A percentile compares a stretch with the other conserved stretches of the same genome.
phyloP scores from a whole-genome alignment of 2,888 invertebrate species.

The Caenorhabditis wallacei region DNA sequence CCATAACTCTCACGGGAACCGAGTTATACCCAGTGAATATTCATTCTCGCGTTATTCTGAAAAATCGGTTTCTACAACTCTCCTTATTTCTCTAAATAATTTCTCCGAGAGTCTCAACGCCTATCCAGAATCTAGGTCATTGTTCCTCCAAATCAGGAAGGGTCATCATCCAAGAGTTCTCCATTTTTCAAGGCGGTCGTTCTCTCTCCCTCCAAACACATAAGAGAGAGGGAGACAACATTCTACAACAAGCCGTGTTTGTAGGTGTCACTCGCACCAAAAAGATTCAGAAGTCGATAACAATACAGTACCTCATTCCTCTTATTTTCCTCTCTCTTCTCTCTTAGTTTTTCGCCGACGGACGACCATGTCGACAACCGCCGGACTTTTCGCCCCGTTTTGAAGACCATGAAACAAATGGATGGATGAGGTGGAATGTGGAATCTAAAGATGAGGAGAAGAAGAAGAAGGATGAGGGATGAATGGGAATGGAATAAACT shows the following conservation, averaged over 20 bases:
- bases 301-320: slow-evolving; percentile 54
- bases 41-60: no score
- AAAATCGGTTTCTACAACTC: no score
- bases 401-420: slow-evolving; percentile 62
- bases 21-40: no score
- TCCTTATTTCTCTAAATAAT: no score
- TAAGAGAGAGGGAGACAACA: not conserved
- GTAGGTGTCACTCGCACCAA: slow-evolving; percentile 53
- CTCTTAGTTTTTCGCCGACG: slow-evolving; percentile 16
- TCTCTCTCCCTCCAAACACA: not conserved
- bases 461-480: not conserved
- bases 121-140: slow-evolving; percentile 12
- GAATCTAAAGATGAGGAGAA: not conserved
- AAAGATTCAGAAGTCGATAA: slow-evolving; percentile 31
- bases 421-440: slow-evolving; percentile 43
- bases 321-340: slow-evolving; percentile 1
- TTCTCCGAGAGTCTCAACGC: not conserved
- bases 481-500: not conserved
- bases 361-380: not conserved
- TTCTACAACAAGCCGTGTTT: slow-evolving; percentile 46
- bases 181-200: slow-evolving; percentile 3
- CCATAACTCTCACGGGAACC: no score
- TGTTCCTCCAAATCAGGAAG: slow-evolving; percentile 5
- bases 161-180: slow-evolving; percentile 16
- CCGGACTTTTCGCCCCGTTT: slow-evolving; percentile 23